Percentiles rank a stretch among this genome's conserved stretches.
Conservation (phyloP, 2,888 invertebrate genomes). For the Agrenia bidenticulata region DNA sequence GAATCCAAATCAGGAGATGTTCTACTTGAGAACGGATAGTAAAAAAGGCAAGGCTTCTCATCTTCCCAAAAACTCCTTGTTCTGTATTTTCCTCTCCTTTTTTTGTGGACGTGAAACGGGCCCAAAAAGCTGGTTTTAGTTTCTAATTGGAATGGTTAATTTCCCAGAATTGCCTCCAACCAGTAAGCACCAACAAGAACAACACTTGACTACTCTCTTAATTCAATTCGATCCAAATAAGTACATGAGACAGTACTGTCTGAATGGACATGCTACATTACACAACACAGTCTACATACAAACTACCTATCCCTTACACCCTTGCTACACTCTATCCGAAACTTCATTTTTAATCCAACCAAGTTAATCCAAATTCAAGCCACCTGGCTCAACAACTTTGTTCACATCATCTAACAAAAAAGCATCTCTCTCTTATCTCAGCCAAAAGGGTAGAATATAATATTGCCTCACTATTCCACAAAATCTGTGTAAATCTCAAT, state of each 20-base stretch:
- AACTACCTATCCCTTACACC: slow-evolving; percentile 1
- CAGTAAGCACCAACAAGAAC: slow-evolving; percentile 14
- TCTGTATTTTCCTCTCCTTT: too few species aligned
- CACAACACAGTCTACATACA: neutral
- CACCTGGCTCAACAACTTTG: slow-evolving; percentile 9
- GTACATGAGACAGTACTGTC: neutral
- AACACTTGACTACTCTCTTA: slow-evolving; percentile 20
- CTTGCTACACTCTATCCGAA: neutral
- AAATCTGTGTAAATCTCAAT: too few species aligned
- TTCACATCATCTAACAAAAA: neutral
- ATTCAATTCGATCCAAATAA: slow-evolving; percentile 20
- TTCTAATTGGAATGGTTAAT: slow-evolving; percentile 13
- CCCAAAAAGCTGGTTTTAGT: neutral
- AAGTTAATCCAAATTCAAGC: neutral
- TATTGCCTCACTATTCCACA: too few species aligned
- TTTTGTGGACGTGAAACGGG: too few species aligned
- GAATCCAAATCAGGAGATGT: too few species aligned
- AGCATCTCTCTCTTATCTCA: too few species aligned
- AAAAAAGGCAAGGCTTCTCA: too few species aligned
- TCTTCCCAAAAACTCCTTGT: too few species aligned
- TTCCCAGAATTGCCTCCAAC: slow-evolving; percentile 13
- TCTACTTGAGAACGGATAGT: too few species aligned
- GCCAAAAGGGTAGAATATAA: too few species aligned
- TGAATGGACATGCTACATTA: neutral
- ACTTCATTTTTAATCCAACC: slow-evolving; percentile 10